Evolutionary conservation across 1,140 invertebrate genomes (phyloP).

Genomic region (Sitobion miscanthi): DNA sequence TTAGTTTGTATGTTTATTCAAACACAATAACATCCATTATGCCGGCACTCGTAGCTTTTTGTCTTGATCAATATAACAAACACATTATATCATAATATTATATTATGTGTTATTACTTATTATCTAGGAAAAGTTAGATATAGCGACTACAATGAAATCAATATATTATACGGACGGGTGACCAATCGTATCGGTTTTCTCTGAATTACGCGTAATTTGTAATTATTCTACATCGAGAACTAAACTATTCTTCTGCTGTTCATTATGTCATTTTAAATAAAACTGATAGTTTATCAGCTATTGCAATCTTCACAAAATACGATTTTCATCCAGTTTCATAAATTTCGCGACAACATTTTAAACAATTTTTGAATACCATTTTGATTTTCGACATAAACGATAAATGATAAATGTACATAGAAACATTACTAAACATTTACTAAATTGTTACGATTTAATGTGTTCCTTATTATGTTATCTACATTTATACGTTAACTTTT

Average conservation of each 20-base stretch:
- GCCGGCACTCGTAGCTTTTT: not conserved
- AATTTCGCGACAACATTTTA: not conserved
- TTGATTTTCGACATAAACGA: not conserved
- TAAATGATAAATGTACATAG: not conserved
- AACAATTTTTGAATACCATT: not conserved
- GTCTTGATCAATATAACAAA: not conserved
- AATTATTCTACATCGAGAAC: not conserved
- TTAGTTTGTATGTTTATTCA: not conserved
- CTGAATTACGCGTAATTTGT: not conserved
- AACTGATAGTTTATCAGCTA: not conserved
- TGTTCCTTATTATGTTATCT: no score
- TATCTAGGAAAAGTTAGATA: not conserved
- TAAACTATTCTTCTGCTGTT: not conserved
- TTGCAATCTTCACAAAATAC: not conserved
- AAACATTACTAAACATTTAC: no score
- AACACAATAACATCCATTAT: not conserved
- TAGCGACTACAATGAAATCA: not conserved
- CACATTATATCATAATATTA: no score
- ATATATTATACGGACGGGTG: no score
- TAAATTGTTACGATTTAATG: no score
- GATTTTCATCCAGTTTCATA: not conserved
- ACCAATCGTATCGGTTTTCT: not conserved
- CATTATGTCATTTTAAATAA: not conserved
- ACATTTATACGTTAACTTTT: no score
- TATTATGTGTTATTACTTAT: not conserved